Conservation (phyloP, 2,797 vertebrate species). For the Mormyrus proboscirostris region DNA sequence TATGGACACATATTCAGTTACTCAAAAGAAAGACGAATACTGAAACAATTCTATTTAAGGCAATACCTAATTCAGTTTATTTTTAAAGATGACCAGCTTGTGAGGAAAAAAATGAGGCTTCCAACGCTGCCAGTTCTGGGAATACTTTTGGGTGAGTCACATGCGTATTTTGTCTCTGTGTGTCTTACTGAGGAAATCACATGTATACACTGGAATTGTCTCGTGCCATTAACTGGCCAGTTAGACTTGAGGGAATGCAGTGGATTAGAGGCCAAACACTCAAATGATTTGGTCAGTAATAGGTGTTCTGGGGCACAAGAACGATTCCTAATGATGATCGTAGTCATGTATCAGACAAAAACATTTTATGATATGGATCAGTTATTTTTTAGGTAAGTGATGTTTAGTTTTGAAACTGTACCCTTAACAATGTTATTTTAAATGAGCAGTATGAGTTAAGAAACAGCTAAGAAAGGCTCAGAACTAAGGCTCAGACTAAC, state of each 20-base stretch:
- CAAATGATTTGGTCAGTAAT: background rate
- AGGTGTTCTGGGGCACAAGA: background rate
- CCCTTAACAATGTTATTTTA: too few species aligned
- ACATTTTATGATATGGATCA: too few species aligned
- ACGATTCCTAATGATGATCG: too few species aligned
- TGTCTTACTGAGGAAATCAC: background rate
- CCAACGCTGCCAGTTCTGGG: background rate
- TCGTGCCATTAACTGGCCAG: background rate
- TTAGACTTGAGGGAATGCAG: background rate
- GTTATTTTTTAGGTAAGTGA: too few species aligned
- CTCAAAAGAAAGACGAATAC: background rate
- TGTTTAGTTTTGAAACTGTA: too few species aligned
- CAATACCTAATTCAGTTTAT: background rate
- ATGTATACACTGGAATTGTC: background rate
- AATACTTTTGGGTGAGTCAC: slow-evolving; percentile 8
- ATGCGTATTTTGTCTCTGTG: background rate
- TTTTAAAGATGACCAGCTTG: background rate
- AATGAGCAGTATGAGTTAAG: too few species aligned
- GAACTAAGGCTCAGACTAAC: too few species aligned
- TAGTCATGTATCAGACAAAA: too few species aligned
- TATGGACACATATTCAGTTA: background rate
- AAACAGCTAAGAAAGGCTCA: too few species aligned
- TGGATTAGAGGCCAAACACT: background rate
- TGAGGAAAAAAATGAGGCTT: background rate
- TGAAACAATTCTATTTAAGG: background rate